Percentiles rank a stretch among this genome's conserved stretches.
Evolutionary conservation across 2,113 vertebrate genomes (phyloP).

Genomic region (Megalops atlanticus): DNA sequence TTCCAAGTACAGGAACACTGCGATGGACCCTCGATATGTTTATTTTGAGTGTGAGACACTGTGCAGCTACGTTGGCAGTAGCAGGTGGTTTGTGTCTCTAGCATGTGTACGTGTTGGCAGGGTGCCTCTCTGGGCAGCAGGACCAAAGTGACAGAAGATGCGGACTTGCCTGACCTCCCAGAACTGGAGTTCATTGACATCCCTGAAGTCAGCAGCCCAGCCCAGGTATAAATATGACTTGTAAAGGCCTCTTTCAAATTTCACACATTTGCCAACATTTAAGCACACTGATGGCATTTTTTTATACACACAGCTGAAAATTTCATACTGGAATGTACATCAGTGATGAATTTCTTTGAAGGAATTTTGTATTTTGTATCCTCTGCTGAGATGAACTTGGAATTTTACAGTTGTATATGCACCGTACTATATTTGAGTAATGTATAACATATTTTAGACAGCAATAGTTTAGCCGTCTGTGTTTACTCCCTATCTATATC

Average conservation of each 20-base stretch:
- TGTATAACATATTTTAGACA: too few relatives aligned
- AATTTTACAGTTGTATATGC: background rate
- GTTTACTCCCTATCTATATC: too few relatives aligned
- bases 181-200: conserved; percentile 58
- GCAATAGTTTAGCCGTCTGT: background rate
- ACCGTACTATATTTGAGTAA: background rate
- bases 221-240: conserved; percentile 37
- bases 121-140: background rate
- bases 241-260: background rate
- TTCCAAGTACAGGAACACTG: background rate
- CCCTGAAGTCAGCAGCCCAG: background rate
- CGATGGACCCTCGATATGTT: too few relatives aligned
- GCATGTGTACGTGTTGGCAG: background rate
- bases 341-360: background rate
- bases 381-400: background rate
- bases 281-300: too few relatives aligned
- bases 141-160: conserved; percentile 5
- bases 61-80: background rate
- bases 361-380: background rate
- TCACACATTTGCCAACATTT: too few relatives aligned
- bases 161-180: conserved; percentile 47
- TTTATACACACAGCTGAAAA: too few relatives aligned
- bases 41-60: background rate
- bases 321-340: too few relatives aligned
- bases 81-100: background rate